Base-by-base conservation (phyloP, 2,113 vertebrate species). In the Hiodon tergisus region DNA sequence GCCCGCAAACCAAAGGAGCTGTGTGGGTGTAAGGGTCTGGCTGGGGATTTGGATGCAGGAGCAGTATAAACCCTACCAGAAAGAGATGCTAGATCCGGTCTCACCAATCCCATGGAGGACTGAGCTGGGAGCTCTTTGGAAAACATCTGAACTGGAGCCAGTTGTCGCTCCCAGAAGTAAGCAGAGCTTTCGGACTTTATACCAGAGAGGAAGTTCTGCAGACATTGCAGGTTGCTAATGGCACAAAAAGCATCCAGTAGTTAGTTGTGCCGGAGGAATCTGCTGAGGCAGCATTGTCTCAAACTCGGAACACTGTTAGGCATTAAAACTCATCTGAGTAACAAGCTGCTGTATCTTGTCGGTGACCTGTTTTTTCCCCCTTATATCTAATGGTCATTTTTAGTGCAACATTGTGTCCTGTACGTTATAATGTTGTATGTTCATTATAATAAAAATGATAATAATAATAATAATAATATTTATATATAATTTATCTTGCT, bases 11-110 rank as follows among this genome's bases (percentile, higher is more conserved):
- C 58, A 59, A 5, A 70, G 52, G 14, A 57, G 70, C 6, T 52
- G 57, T 69, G 55, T 8, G 47, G 52, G 55, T 50, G 66, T 67
- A 7, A 6, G 46, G 68, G 66, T 11, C 66, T 54, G 72, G 78
- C 77, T 69, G 59, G 53, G 67, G 71, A 9, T 0, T 74, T 68
- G 69, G 63, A 71, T 72, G 59, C 3, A 5, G 55, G 50, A 67
- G 59, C 71, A 72, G 78, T 53, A 81, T 74, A 69, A 60, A 62
- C 14, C 51, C 60, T 63, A 62, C n/a, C 52, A 11, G 52, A 2
- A 14, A 73, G 17, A 53, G 68, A 67, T 6, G 6, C 65, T 69
- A 11, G 31, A 59, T 2, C 67, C 14, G 0, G 62, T 76, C 31
- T 31, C 31, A 31, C 31, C 31, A 31, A 2, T 31, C 31, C 31